Evolutionary conservation across 2,113 vertebrate species (phyloP), one percentile per base, ranked within the genome.

Genomic region (Lathamus discolor): DNA sequence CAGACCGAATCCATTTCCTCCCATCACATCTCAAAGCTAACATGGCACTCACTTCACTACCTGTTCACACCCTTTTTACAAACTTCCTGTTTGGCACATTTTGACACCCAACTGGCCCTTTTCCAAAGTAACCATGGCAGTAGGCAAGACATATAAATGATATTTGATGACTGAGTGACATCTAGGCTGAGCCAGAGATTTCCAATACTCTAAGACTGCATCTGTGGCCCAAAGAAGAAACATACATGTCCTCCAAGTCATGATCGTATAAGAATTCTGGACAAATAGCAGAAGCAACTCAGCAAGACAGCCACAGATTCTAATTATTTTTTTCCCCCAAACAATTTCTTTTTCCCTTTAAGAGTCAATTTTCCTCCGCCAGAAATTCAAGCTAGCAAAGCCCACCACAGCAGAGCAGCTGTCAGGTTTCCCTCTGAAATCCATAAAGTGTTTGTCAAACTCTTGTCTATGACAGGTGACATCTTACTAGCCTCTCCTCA

Each of bases 201-300:
- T 52, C 33, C 59, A 62, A 10, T 44, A 66, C 28, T 72, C 59
- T 44, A 64, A 64, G 27, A 62, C 24, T 37, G 12, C 28, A 39
- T 18, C 33, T n/a, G 41, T 51, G 27, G 35, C 29, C 93, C 72
- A 49, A 37, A 83, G 28, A 66, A 88, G 22, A 86, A 90, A 74
- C 4, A n/a, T 8, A 35, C 11, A 61, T 8, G 17, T 48, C 15
- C 37, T 81, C 51, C n/a, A 70, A 75, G 51, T 72, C 73, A 81
- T 0, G 0, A 55, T 18, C 0, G 0, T 39, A 52, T 1, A 77
- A 48, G 61, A 81, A 52, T 72, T 59, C 69, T 79, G 74, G 48
- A 78, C 55, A 91, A 78, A 17, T 5, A 83, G 37, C 28, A 83
- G 8, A 29, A 85, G 12, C 12, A 75, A 43, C 63, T 73, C 72